Evolutionary conservation across 2,888 invertebrate genomes (phyloP).

Genomic region (Ditylenchus weischeri): DNA sequence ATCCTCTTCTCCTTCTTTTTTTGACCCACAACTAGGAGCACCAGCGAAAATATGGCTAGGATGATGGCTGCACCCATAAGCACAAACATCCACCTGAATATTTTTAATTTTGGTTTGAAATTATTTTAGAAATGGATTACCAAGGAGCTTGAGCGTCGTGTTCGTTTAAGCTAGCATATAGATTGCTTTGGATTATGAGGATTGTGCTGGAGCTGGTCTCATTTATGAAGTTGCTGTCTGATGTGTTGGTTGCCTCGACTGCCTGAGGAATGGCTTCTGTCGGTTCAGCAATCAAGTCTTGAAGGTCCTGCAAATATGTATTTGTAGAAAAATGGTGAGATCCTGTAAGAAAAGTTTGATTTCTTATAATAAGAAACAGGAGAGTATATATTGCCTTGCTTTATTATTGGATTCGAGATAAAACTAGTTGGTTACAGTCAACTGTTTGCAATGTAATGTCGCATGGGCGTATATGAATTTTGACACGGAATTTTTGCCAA

Average conservation of each 20-base stretch:
- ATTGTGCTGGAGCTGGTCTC: constrained; percentile 4
- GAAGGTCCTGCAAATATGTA: neutral
- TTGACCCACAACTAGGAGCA: constrained; percentile 15
- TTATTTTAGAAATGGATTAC: neutral
- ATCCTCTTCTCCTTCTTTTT: constrained; percentile 6
- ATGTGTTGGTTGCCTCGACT: neutral
- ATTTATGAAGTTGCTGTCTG: neutral
- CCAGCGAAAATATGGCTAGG: constrained; percentile 26
- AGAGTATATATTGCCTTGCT: no score
- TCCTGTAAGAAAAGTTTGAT: no score
- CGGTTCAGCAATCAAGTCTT: constrained; percentile 9
- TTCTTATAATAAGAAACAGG: no score
- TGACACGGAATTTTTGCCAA: no score
- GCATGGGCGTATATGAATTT: no score
- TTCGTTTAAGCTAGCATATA: neutral
- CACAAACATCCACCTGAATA: constrained; percentile 32
- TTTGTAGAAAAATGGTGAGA: no score
- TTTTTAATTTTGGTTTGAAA: neutral
- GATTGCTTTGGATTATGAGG: neutral
- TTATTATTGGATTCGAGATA: no score
- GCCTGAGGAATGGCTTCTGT: neutral
- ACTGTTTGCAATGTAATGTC: no score
- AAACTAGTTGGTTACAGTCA: no score
- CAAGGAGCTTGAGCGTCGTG: neutral
- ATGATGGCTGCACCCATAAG: constrained; percentile 29